These are phyloP conservation scores for Mamestra configurata DNA, from an alignment of 1,140 invertebrate species.

Conservation along the genomic window DNA sequence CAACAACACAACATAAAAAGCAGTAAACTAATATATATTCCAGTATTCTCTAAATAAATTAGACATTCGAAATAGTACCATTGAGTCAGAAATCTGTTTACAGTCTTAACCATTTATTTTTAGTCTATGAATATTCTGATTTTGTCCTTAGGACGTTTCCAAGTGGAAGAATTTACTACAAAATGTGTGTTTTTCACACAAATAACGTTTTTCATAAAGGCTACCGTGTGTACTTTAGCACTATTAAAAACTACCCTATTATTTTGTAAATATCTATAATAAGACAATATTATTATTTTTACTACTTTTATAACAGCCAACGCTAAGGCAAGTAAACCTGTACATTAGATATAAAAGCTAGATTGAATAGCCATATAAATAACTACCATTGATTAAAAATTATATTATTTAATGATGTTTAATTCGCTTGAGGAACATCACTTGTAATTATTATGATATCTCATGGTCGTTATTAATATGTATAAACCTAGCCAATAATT, in stretches of 20 bases:
- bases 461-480: neutral
- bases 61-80: constrained; percentile 29
- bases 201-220: constrained; percentile 25
- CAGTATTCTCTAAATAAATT: neutral
- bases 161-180: constrained; percentile 25
- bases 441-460: neutral
- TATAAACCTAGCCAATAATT: neutral
- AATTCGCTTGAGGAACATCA: neutral
- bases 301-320: constrained; percentile 64
- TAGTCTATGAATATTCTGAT: neutral
- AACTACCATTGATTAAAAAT: constrained; percentile 16
- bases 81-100: constrained; percentile 12
- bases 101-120: constrained; percentile 18
- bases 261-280: constrained; percentile 45
- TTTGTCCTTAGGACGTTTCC: constrained; percentile 22
- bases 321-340: constrained; percentile 75
- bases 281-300: constrained; percentile 30
- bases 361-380: constrained; percentile 29
- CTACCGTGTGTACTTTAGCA: constrained; percentile 41
- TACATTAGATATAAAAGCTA: constrained; percentile 50
- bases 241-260: constrained; percentile 38
- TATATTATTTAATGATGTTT: neutral
- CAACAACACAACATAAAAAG: constrained; percentile 33
- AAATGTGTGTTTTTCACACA: neutral
- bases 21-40: constrained; percentile 1